Evolutionary conservation across 1,140 invertebrate genomes (phyloP), one percentile per base, ranked within the genome.

Genomic region (Saxidomus purpurata): DNA sequence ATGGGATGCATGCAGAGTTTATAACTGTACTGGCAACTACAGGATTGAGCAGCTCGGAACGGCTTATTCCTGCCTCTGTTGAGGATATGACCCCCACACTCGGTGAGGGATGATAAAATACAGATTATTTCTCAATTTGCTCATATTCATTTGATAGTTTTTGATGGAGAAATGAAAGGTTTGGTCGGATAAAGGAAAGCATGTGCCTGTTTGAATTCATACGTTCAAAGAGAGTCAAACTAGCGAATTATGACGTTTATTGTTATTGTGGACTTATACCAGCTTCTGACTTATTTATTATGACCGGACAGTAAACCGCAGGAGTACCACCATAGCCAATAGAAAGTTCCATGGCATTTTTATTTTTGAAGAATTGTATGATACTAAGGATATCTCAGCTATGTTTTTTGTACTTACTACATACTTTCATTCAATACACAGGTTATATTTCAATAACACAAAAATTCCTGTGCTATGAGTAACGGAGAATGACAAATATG

Each of bases 111-210:
- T 67, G 86, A 88, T 88, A 88, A 88, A 81, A 67, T 80, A 34
- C 36, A 63, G 86, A 88, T 88, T 88, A 88, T 69, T 81, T 81
- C 55, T 52, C 86, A 81, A 88, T 80, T 88, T 88, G 76, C 76
- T 81, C 36, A 59, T 71, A 71, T 84, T 43, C 38, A n/a, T 49
- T 71, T 63, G 61, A 82, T 87, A 76, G 55, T 77, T 34, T 87
- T 67, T 87, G 85, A 87, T 87, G 59, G 71, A 55, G 25, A 43
- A 77, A 43, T 77, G 85, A 63, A 67, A 67, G 80, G 55, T 67
- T 59, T 36, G 34, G 55, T 8, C 3, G 40, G 31, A 79, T 49
- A 34, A 52, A 79, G 49, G 22, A 47, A n/a, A 8, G 28, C 74
- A 49, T 31, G 17, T 79, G 49, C 40, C 40, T 34, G 43, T 79